phyloP scores from a whole-genome alignment of 1,140 invertebrate genomes.

The Argopecten irradians region DNA sequence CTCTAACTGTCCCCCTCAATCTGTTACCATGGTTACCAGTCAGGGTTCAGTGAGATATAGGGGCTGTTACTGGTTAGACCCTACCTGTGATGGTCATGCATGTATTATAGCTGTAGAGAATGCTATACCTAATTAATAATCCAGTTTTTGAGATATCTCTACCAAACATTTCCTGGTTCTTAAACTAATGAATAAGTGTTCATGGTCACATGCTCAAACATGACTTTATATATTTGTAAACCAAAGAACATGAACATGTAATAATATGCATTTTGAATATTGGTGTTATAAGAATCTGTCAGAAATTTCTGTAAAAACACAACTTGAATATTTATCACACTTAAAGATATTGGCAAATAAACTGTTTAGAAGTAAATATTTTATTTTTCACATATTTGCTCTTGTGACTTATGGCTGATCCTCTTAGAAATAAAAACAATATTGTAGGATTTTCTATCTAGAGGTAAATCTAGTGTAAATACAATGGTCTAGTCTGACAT shows the following conservation, averaged over 20 bases:
- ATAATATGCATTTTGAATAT: neutral
- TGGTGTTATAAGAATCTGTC: neutral
- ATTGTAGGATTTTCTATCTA: neutral
- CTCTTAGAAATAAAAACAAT: neutral
- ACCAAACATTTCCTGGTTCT: neutral
- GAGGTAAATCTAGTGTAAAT: neutral
- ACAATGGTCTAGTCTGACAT: neutral
- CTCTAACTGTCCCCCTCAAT: neutral
- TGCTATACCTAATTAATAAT: neutral
- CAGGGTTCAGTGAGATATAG: neutral
- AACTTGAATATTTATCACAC: conserved; percentile 13
- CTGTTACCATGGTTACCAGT: neutral
- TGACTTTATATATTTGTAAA: neutral
- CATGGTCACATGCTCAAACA: neutral
- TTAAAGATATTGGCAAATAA: neutral
- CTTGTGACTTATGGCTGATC: neutral
- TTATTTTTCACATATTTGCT: conserved; percentile 18
- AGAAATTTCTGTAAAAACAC: conserved; percentile 9
- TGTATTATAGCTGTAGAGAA: neutral
- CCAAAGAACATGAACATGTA: neutral
- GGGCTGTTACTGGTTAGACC: neutral
- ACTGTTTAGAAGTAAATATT: conserved; percentile 1
- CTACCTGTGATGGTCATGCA: neutral
- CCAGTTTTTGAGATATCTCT: neutral
- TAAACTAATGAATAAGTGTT: neutral